Base-by-base conservation (phyloP, 2,797 vertebrate genomes). In the Urosaurus nigricauda region DNA sequence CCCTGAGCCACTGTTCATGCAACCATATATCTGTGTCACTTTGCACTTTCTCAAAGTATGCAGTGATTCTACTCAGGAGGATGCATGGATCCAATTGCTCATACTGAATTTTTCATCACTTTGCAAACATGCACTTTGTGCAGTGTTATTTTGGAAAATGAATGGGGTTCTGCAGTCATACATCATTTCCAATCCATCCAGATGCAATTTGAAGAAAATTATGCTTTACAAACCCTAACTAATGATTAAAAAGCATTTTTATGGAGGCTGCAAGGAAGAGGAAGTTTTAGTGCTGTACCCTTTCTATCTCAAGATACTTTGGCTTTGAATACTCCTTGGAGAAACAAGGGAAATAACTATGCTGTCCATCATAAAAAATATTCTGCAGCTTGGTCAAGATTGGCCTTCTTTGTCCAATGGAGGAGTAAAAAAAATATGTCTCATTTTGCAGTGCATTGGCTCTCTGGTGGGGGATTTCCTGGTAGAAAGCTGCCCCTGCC, bases 41-140 rank as follows among this genome's bases (percentile, higher is more conserved):
- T 35, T 83, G 56, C 4, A 65, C 87, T 79, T 79, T 60, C 40
- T 58, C 37, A 79, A 84, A 79, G 63, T 65, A 40, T 84, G 53
- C 43, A 51, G 47, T 81, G 58, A n/a, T 79, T 60, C 73, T 51
- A 70, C 19, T 83, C 24, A 17, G 12, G 83, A 73, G 29, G 14
- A 53, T 83, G 58, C 71, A 68, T 68, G 19, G 56, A 68, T 75
- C 17, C 17, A 56, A 51, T 37, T 91, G 40, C 65, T 47, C 2
- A 26, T 92, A 77, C 71, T 92, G 8, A 93, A 94, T 92, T 93
- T 90, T 83, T 82, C 24, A 85, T 92, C n/a, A 40, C n/a, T 16
- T 68, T 88, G 47, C 29, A 9, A 29, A 32, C 29, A 70, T 77
- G 35, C 17, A 78, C 73, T 68, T 37, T 87, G 40, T 73, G 32